Conservation (phyloP, 2,797 vertebrate genomes). For the Numenius phaeopus region DNA sequence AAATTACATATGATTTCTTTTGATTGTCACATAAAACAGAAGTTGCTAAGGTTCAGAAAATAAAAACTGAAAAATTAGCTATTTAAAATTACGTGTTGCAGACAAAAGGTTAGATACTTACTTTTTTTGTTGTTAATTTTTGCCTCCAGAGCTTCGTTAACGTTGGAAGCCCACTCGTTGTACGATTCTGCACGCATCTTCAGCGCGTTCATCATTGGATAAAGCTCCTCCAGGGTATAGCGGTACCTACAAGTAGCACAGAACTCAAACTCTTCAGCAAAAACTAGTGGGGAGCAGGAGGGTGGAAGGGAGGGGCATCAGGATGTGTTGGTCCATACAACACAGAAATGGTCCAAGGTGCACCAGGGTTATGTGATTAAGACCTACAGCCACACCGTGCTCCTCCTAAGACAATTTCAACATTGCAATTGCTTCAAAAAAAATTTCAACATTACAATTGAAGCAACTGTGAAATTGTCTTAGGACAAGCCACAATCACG, state of each 20-base stretch:
- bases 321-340: not conserved
- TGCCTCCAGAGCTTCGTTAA: constrained; percentile 89
- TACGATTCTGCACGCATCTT: constrained; percentile 90
- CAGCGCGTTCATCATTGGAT: constrained; percentile 87
- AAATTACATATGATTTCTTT: not conserved
- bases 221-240: constrained; percentile 90
- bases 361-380: not conserved
- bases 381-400: not conserved
- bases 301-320: not conserved
- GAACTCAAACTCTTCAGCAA: not conserved
- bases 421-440: not conserved
- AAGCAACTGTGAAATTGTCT: not conserved
- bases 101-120: constrained; percentile 57
- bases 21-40: not conserved
- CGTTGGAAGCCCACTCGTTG: constrained; percentile 89
- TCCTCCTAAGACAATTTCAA: not conserved
- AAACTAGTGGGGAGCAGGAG: fast-evolving
- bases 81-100: not conserved
- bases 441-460: not conserved
- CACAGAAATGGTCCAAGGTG: not conserved
- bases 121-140: constrained; percentile 90
- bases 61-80: not conserved
- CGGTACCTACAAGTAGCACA: constrained; percentile 84
- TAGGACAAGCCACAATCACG: not conserved
- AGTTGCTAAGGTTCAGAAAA: not conserved